A percentile compares a stretch with the other conserved stretches of the same genome.
Conservation (phyloP, 2,797 vertebrate species). For the Sebastes matsubarae region DNA sequence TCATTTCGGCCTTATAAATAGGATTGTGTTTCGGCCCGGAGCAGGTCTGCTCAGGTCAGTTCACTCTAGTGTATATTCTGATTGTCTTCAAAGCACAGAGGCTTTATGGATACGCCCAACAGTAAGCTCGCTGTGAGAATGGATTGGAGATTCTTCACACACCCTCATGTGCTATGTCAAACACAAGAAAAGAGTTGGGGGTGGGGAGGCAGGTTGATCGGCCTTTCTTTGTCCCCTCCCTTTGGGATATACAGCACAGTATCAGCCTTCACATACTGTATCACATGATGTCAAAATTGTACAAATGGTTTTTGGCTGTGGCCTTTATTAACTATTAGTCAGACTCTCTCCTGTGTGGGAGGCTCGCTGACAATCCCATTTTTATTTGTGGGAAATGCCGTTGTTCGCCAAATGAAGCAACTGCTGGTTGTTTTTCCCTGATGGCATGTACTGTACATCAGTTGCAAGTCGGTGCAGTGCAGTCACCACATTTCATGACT, state of each 20-base stretch:
- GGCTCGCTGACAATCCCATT: neutral
- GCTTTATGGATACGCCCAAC: conserved; percentile 53
- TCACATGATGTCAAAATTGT: neutral
- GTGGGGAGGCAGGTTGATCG: conserved; percentile 30
- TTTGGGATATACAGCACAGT: conserved; percentile 32
- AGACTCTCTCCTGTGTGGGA: conserved; percentile 6
- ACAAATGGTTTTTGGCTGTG: conserved; percentile 1
- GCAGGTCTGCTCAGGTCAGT: conserved; percentile 1
- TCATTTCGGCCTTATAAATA: conserved; percentile 10
- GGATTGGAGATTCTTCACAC: conserved; percentile 50
- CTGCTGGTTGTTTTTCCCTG: neutral
- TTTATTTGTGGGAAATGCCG: conserved; percentile 12
- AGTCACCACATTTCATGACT: neutral
- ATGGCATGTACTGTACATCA: neutral
- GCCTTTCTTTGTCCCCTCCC: conserved; percentile 40
- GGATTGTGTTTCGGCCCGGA: conserved; percentile 33
- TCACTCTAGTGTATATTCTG: conserved; percentile 24
- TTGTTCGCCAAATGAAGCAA: conserved; percentile 38
- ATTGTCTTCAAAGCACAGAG: conserved; percentile 56
- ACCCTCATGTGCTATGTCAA: conserved; percentile 38
- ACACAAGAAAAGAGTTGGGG: conserved; percentile 7
- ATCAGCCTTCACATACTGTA: neutral
- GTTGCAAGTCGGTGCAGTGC: conserved; percentile 26
- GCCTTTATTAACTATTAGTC: conserved; percentile 1
- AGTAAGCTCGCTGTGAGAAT: conserved; percentile 40